Evolutionary conservation across 2,797 vertebrate species (phyloP).

Genomic region (Epinephelus coioides): DNA sequence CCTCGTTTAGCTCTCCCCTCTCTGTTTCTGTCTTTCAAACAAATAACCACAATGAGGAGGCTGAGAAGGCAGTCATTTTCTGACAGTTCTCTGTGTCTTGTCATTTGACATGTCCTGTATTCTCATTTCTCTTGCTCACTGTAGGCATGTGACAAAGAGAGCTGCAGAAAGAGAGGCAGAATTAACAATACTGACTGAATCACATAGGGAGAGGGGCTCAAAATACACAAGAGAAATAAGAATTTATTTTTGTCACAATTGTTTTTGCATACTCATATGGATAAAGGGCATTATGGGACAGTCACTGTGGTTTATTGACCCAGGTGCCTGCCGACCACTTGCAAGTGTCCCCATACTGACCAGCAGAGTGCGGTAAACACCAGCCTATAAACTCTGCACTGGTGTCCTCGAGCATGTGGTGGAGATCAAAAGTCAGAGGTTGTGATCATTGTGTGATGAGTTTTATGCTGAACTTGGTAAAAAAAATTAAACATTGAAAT

Average conservation of each 20-base stretch:
- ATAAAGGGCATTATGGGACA: not conserved
- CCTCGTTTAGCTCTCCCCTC: not conserved
- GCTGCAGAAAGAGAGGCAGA: not conserved
- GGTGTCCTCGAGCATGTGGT: not conserved
- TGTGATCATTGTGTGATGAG: not conserved
- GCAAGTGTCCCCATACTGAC: constrained; percentile 10
- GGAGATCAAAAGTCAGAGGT: not conserved
- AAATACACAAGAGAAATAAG: not conserved
- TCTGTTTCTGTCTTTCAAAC: not conserved
- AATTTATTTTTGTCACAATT: not conserved
- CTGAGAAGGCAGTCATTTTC: not conserved
- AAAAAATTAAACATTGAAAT: not conserved
- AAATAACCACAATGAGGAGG: not conserved
- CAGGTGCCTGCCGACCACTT: not conserved
- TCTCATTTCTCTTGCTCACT: not conserved
- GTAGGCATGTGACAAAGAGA: not conserved
- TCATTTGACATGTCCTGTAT: not conserved
- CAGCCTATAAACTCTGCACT: constrained; percentile 23
- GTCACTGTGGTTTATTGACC: no score
- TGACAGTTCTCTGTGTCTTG: not conserved
- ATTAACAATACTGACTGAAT: not conserved
- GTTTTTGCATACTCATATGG: not conserved
- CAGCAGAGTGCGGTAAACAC: constrained; percentile 71
- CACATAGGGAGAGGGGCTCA: not conserved
- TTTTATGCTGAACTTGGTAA: constrained; percentile 1